Evolutionary conservation across 2,888 invertebrate species (phyloP), one percentile per base, ranked within the genome.

Genomic region (Torymus auratus): DNA sequence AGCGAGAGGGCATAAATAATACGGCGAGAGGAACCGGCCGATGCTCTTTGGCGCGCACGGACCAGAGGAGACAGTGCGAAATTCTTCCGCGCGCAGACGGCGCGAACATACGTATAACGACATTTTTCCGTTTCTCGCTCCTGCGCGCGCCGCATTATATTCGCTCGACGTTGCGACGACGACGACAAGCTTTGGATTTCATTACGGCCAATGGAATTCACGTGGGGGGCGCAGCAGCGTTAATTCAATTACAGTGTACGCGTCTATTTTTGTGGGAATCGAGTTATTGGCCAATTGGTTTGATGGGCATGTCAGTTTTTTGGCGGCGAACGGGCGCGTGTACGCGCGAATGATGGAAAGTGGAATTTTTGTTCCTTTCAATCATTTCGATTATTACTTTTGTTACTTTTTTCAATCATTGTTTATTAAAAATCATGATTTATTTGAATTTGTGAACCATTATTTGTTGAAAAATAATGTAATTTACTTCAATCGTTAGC

Each of bases 1-100:
- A 84, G 78, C 83, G 80, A 71, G 81, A 78, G 78, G 75, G 82
- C 81, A 83, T 84, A 83, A 84, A 81, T 84, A 84, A 84, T 83
- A 55, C 53, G 28, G 53, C 3, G 15, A 55, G 41, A n/a, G 15
- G 60, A 60, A 61, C 23, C 58, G 50, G 17, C 64, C 41, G 41
- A 41, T 41, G 41, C 41, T 41, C 41, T 41, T 41, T 41, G 41
- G 41, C 41, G 41, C 41, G 41, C 41, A 41, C 41, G 41, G 41
- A 5, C 41, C 41, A 41, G 41, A 41, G 41, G 41, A 41, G 41
- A 41, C 41, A 41, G 7, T 41, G 41, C 7, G 41, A 41, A 41
- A 41, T 41, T 41, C 41, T 41, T 41, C 41, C 41, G 41, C 7
- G 41, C 20, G 41, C 7, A 41, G 41, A 41, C 41, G 41, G 60